Evolutionary conservation across 2,888 invertebrate genomes (phyloP).

Genomic region (Lepidocyrtinus sp.): DNA sequence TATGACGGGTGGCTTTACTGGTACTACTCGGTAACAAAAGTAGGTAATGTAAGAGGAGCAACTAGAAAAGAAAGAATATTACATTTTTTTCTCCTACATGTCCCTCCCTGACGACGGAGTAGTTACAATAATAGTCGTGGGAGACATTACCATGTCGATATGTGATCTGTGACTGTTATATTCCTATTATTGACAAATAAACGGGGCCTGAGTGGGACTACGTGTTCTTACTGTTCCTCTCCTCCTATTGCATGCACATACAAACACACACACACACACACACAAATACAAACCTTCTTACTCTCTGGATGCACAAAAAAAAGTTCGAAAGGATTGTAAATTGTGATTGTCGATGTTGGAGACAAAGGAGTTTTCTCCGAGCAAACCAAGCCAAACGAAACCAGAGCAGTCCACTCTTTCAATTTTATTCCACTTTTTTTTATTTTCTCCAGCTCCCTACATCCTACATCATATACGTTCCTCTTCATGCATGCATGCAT

Average conservation of each 20-base stretch:
- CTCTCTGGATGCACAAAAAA: too few relatives aligned
- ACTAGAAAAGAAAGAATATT: too few relatives aligned
- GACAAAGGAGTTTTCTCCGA: too few relatives aligned
- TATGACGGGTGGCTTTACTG: conserved; percentile 10
- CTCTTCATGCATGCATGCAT: background rate
- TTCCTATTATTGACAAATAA: conserved; percentile 34
- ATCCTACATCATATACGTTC: too few relatives aligned
- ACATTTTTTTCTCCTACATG: background rate
- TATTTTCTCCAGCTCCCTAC: conserved; percentile 4
- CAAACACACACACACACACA: too few relatives aligned
- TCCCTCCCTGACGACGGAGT: background rate
- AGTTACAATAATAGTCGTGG: conserved; percentile 25
- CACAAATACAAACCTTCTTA: too few relatives aligned
- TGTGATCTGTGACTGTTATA: conserved; percentile 52
- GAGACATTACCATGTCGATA: conserved; percentile 42
- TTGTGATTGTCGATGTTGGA: too few relatives aligned
- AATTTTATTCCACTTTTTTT: background rate
- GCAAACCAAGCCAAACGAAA: too few relatives aligned
- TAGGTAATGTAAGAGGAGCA: conserved; percentile 1
- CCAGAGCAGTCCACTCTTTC: conserved; percentile 5
- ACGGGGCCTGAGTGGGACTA: conserved; percentile 27
- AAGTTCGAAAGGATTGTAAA: too few relatives aligned
- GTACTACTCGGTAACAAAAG: background rate
- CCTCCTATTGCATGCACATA: too few relatives aligned
- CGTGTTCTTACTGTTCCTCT: conserved; percentile 26